Percentiles rank a stretch among this genome's conserved stretches.
These are phyloP conservation scores for Grus americana DNA, from an alignment of 2,113 vertebrate genomes.

Conservation along the genomic window DNA sequence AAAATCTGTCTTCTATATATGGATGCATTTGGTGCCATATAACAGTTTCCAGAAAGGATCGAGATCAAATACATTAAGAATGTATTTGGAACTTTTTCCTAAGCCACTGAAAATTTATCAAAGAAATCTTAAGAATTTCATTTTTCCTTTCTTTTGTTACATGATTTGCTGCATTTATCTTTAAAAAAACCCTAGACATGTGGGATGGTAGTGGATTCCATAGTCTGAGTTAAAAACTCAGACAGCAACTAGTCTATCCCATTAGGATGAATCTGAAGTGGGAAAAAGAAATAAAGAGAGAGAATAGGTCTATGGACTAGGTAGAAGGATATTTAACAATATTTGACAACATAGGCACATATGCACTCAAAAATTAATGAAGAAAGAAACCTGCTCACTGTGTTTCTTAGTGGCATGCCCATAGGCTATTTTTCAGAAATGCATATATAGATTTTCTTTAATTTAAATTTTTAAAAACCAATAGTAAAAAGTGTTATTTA, in stretches of 20 bases:
- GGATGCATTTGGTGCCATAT: not conserved
- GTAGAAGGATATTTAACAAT: not conserved
- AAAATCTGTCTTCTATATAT: not conserved
- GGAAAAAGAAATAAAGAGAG: not conserved
- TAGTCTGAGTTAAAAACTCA: not conserved
- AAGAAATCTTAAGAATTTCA: conserved; percentile 11
- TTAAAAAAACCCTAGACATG: not conserved
- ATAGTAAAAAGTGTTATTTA: not conserved
- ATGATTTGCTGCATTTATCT: not conserved
- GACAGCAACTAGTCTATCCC: not conserved
- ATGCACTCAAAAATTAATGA: not conserved
- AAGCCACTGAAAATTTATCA: conserved; percentile 10
- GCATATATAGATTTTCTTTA: not conserved
- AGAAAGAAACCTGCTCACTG: not conserved
- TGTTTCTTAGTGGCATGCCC: not conserved
- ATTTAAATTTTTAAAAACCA: not conserved
- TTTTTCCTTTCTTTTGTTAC: conserved; percentile 1
- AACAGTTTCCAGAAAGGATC: conserved; percentile 8
- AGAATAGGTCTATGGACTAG: not conserved
- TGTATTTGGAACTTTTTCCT: not conserved
- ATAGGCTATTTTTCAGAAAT: not conserved
- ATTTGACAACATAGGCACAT: not conserved
- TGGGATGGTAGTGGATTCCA: not conserved
- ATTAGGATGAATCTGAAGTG: not conserved
- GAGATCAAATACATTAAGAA: conserved; percentile 7